Conservation (phyloP, 2,888 invertebrate species). For the Lepidocyrtinus sp. region DNA sequence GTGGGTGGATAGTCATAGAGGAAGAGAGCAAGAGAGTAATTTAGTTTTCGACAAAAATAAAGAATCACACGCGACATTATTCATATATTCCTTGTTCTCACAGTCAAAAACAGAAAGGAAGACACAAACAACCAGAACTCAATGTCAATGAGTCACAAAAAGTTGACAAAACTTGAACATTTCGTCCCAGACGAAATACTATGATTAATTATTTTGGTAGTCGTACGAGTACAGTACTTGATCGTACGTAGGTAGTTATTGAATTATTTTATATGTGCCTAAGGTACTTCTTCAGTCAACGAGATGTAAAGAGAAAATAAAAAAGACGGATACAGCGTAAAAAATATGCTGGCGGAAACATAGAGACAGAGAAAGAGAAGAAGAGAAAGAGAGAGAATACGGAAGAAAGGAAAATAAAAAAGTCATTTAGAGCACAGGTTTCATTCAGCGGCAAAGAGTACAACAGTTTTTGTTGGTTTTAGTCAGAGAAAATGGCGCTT, state of each 20-base stretch:
- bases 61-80: constrained; percentile 45
- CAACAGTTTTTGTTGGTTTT: background rate
- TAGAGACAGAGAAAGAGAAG: background rate
- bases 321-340: constrained; percentile 17
- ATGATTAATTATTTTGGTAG: too few species aligned
- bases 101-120: constrained; percentile 32
- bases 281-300: too few species aligned
- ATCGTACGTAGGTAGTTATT: too few species aligned
- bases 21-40: too few species aligned
- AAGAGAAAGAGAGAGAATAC: background rate
- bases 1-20: constrained; percentile 64
- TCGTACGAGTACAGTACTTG: too few species aligned
- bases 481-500: too few species aligned
- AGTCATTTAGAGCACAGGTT: constrained; percentile 10
- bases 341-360: background rate
- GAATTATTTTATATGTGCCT: too few species aligned
- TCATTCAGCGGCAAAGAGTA: background rate
- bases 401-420: too few species aligned
- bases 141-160: background rate
- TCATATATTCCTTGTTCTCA: too few species aligned
- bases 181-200: too few species aligned
- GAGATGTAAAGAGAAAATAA: constrained; percentile 49
- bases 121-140: background rate
- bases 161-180: background rate
- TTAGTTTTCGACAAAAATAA: constrained; percentile 57